phyloP scores from a whole-genome alignment of 2,888 invertebrate species.

The Ophonus ardosiacus region DNA sequence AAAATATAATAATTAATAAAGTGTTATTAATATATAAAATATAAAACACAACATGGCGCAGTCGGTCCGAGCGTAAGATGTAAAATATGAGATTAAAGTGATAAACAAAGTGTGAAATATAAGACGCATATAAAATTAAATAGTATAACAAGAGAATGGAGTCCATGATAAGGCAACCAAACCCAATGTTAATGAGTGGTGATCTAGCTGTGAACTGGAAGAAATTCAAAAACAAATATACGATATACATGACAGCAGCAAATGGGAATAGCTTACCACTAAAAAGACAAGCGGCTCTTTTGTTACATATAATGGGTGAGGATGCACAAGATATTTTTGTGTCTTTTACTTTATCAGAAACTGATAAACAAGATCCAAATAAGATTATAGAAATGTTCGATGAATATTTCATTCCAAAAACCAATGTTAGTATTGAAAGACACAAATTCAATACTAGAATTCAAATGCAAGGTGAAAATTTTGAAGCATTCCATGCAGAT shows the following conservation, averaged over 20 bases:
- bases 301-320: slow-evolving; percentile 65
- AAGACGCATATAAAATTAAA: no score
- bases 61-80: no score
- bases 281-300: slow-evolving; percentile 62
- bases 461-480: slow-evolving; percentile 46
- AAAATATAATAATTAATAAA: no score
- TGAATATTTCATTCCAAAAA: slow-evolving; percentile 64
- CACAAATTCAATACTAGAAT: slow-evolving; percentile 60
- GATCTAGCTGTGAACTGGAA: slow-evolving; percentile 65
- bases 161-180: background rate
- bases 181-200: slow-evolving; percentile 55
- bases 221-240: slow-evolving; percentile 59
- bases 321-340: slow-evolving; percentile 64
- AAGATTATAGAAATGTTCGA: slow-evolving; percentile 63
- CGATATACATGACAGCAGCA: slow-evolving; percentile 63
- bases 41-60: no score
- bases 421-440: no score
- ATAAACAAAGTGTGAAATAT: no score
- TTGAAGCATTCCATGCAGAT: slow-evolving; percentile 61
- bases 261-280: slow-evolving; percentile 31
- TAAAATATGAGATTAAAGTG: no score
- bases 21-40: no score
- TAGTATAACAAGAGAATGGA: no score
- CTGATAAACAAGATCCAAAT: slow-evolving; percentile 52
- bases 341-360: slow-evolving; percentile 62